Conservation (phyloP, 1,140 invertebrate genomes). For the Chrysoperla carnea region DNA sequence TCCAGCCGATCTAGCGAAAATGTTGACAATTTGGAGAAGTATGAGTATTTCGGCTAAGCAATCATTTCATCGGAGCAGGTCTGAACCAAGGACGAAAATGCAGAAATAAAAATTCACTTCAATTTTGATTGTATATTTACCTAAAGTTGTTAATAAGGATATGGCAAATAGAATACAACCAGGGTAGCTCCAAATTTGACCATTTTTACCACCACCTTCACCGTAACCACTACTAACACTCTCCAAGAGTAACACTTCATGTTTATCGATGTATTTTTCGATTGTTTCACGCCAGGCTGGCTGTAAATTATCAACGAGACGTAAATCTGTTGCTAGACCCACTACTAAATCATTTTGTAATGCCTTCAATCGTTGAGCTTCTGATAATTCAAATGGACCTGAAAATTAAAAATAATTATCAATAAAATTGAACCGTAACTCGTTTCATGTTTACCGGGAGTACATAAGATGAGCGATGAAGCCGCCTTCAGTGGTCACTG, state of each 20-base stretch:
- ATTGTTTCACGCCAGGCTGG: conserved; percentile 30
- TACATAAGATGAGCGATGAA: background rate
- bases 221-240: conserved; percentile 34
- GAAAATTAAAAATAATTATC: conserved; percentile 5
- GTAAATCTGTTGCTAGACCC: conserved; percentile 29
- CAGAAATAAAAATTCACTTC: too few species aligned
- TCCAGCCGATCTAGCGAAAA: too few species aligned
- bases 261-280: conserved; percentile 28
- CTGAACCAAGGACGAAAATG: too few species aligned
- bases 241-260: conserved; percentile 29
- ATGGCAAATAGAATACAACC: conserved; percentile 40
- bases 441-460: background rate
- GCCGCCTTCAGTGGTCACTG: too few species aligned
- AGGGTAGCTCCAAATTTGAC: conserved; percentile 38
- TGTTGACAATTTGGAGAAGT: too few species aligned
- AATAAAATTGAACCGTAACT: background rate
- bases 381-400: conserved; percentile 31
- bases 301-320: conserved; percentile 23
- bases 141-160: conserved; percentile 38
- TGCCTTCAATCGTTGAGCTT: conserved; percentile 25
- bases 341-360: conserved; percentile 30
- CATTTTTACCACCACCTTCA: conserved; percentile 27
- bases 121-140: conserved; percentile 16
- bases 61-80: too few species aligned
- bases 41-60: too few species aligned